phyloP scores from a whole-genome alignment of 2,797 vertebrate genomes.

The Acomys russatus region DNA sequence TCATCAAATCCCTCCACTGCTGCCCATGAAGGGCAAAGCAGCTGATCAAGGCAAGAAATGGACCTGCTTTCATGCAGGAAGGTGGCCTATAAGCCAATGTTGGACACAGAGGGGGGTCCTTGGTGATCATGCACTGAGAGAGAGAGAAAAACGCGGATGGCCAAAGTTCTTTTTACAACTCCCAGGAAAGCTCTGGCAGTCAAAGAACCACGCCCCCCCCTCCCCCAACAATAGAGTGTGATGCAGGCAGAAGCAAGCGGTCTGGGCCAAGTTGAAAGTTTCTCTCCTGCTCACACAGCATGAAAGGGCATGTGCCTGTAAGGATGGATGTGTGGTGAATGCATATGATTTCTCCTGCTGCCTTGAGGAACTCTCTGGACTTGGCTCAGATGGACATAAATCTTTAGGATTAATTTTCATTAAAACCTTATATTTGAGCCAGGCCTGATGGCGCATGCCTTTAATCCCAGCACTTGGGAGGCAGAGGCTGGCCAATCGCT shows the following conservation, averaged over 20 bases:
- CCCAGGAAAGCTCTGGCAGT: background rate
- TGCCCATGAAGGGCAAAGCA: background rate
- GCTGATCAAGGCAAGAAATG: background rate
- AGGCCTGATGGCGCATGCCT: too few relatives aligned
- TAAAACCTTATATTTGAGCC: background rate
- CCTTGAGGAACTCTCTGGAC: background rate
- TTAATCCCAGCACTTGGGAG: too few relatives aligned
- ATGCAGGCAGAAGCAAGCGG: background rate
- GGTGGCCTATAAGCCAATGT: background rate
- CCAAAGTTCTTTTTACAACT: background rate
- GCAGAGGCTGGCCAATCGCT: too few relatives aligned
- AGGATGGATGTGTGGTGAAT: background rate
- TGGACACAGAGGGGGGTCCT: background rate
- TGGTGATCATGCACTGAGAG: background rate
- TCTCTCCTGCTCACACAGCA: background rate
- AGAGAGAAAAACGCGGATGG: slow-evolving; percentile 10
- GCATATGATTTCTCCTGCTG: background rate
- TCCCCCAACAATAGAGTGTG: background rate
- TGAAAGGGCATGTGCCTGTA: background rate
- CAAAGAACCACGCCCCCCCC: background rate
- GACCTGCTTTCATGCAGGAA: background rate
- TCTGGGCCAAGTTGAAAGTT: background rate
- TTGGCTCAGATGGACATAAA: background rate
- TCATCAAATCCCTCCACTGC: background rate
- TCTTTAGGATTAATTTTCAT: slow-evolving; percentile 8